Percentiles rank a stretch among this genome's conserved stretches.
Conservation (phyloP, 2,797 vertebrate genomes). For the Darevskia nairensis region DNA sequence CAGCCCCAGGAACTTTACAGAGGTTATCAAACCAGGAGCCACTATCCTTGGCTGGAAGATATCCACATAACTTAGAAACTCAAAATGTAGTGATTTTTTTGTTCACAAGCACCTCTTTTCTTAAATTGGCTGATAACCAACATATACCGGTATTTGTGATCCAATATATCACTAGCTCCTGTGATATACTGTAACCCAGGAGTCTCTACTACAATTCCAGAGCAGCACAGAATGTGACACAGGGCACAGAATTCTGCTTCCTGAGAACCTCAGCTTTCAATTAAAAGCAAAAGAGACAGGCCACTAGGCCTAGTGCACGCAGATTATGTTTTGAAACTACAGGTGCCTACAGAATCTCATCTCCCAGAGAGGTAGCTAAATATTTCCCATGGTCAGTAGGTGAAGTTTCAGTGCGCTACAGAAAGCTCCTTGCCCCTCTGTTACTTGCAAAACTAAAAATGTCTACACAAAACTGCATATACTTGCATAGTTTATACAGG, state of each 20-base stretch:
- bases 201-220: background rate
- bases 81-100: background rate
- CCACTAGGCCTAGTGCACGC: background rate
- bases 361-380: too few relatives aligned
- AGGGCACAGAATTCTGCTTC: background rate
- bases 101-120: background rate
- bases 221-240: background rate
- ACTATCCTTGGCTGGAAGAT: too few relatives aligned
- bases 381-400: background rate
- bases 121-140: background rate
- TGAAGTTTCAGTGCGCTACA: background rate
- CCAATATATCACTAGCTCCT: background rate
- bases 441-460: background rate
- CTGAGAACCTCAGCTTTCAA: background rate
- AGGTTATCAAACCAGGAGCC: too few relatives aligned
- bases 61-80: background rate
- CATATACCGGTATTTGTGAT: background rate
- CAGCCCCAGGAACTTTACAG: too few relatives aligned
- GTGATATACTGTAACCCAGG: background rate
- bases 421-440: background rate
- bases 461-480: background rate
- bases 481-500: background rate
- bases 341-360: too few relatives aligned
- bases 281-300: background rate
- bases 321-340: too few relatives aligned